Base-by-base conservation (phyloP, 2,797 vertebrate species). In the Enoplosus armatus region DNA sequence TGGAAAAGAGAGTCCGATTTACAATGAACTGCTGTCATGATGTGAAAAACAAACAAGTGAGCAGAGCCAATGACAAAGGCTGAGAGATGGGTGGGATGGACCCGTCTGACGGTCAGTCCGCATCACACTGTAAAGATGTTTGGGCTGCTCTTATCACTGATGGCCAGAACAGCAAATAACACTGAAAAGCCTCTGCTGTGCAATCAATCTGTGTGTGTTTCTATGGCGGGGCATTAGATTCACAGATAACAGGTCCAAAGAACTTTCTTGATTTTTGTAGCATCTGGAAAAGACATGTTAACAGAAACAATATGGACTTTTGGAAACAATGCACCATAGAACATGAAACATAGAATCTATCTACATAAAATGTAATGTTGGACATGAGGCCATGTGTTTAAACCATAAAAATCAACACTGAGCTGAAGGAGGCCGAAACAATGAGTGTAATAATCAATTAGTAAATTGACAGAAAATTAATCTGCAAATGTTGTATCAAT, bases 11-110 rank as follows among this genome's bases (percentile, higher is more conserved):
- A 60, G 37, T 22, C 22, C 75, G 90, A 93, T 92, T 92, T 92
- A 93, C 82, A 79, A 56, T 33, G 24, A 14, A 22, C 68, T 0
- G 61, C 68, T 77, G 62, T 83, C 78, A 92, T 83, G 26, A 82
- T 94, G 93, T 91, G 92, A 94, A 92, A 89, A 78, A 56, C 85
- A 93, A 93, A 94, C 85, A 92, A 37, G 56, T 0, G 68, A 82
- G 51, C 39, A 9, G 15, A 37, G 68, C 68, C 60, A 75, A n/a
- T 75, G 73, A 84, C 67, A 79, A 76, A 86, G 67, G 20, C 66
- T 3, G 67, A 69, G 75, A 63, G 73, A 53, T 16, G 24, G 29
- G 45, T 56, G 58, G 63, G 75, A 72, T 18, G 68, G 62, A 39
- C 26, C 24, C 58, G 11, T 43, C 50, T 69, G 81, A 73, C 20